Base-by-base conservation (phyloP, 2,113 vertebrate genomes). In the Dascyllus trimaculatus region DNA sequence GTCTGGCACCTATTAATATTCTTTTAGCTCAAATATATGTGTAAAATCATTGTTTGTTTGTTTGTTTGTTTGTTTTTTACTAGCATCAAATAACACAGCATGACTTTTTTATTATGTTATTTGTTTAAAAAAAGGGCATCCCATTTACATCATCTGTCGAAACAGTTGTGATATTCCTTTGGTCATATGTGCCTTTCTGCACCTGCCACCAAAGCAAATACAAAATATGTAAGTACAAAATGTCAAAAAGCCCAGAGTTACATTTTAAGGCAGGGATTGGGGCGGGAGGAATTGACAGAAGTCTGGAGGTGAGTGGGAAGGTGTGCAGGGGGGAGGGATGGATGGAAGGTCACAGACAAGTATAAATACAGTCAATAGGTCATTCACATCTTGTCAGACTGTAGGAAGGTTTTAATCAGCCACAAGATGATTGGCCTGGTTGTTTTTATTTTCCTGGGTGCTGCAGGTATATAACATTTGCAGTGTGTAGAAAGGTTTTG, bases 361-460 rank as follows among this genome's bases (percentile, higher is more conserved):
- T 93, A 93, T 93, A 94, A 94, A 93, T 86, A 59, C 75, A 24
- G 61, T n/a, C 19, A 71, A 64, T 22, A 58, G 65, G 49, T 77
- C 14, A 11, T 29, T 65, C 19, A n/a, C 48, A 18, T 88, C 78
- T 72, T 87, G 62, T 85, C 77, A 85, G 83, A 25, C 81, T 7
- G 4, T 14, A 53, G 54, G 70, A 87, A 88, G 75, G 85, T 32
- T 66, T 18, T 67, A 83, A 71, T 73, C 29, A 66, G 76, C 60
- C 61, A 38, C 75, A 88, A 71, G 67, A 93, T 94, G 93, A 92
- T 93, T 72, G 69, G 83, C 38, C 77, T 92, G 70, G 80, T 91
- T 77, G 61, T 91, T 48, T 72, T 94, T 35, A 29, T 88, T 43
- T 78, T 93, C 75, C 71, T 94, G 63, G 87, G 89, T 8, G 88